Evolutionary conservation across 2,113 vertebrate species (phyloP), one percentile per base, ranked within the genome.

Genomic region (Leptocoma aspasia): DNA sequence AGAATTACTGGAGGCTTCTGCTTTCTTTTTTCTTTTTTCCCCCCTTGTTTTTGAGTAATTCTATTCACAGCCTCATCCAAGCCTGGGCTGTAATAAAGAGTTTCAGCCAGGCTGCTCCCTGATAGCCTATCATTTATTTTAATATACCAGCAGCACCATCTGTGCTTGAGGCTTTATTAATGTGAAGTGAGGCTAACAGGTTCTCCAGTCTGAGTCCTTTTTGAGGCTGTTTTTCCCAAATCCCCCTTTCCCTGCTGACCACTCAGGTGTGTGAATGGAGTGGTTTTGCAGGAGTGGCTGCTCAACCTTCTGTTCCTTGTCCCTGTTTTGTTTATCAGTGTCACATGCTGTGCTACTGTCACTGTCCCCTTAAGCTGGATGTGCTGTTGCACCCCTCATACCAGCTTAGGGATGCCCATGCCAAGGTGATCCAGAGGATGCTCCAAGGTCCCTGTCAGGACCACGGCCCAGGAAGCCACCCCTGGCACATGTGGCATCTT

Each of bases 91-190:
- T 63, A 92, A 95, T 91, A 57, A 90, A 52, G 22, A 37, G 59
- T 90, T 95, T 91, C 84, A 89, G 86, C 28, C 77, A 87, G 63
- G 84, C 91, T 93, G 75, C 77, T 96, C 59, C 45, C 76, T 10
- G 8, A 27, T 83, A 92, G 56, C 76, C 59, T 22, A 28, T 94
- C 21, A 70, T 95, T 97, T 93, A 89, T 97, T 94, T 95, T 86
- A 88, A 94, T 83, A 28, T 20, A 37, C 26, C 13, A 3, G 65
- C 83, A 92, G 56, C 6, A n/a, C 86, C 83, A 49, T 91, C 89
- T 82, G 68, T 10, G 11, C 93, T 94, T 47, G 73, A 95, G 71
- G 84, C 45, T 95, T 94, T 88, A 86, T 86, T 80, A 82, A 59
- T 23, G 45, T 71, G 69, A 90, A 82, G 86, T 1, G 4, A 64